Conservation (phyloP, 1,140 invertebrate genomes). For the Arctopsyche grandis region DNA sequence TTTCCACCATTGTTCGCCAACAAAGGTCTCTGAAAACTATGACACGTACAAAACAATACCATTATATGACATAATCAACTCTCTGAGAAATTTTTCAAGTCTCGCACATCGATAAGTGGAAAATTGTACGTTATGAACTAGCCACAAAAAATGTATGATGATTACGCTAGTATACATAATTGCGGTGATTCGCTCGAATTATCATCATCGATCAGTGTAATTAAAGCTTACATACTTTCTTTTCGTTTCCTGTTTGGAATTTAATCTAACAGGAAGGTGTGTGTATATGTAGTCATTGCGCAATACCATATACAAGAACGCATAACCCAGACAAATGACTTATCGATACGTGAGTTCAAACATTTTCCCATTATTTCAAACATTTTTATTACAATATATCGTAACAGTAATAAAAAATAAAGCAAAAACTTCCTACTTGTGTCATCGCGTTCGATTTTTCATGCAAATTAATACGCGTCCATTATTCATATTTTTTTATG, state of each 20-base stretch:
- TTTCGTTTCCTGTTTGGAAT: background rate
- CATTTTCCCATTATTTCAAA: background rate
- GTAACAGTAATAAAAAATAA: background rate
- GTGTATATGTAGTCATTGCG: background rate
- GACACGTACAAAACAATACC: too few relatives aligned
- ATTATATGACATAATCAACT: too few relatives aligned
- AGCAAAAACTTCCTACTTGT: too few relatives aligned
- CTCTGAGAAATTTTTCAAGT: too few relatives aligned
- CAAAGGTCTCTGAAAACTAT: too few relatives aligned
- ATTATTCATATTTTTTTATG: conserved; percentile 2
- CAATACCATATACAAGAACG: background rate
- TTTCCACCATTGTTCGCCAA: too few relatives aligned
- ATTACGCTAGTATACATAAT: background rate
- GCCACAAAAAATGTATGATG: background rate
- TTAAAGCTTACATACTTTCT: conserved; percentile 14
- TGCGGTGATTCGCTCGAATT: background rate
- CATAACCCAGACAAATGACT: conserved; percentile 4
- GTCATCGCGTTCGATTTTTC: background rate
- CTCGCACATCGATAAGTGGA: too few relatives aligned
- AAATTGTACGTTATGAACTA: background rate
- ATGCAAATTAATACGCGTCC: background rate
- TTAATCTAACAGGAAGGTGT: conserved; percentile 1
- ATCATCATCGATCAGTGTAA: conserved; percentile 1
- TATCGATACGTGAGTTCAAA: background rate
- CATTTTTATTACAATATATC: background rate